These are phyloP conservation scores for Cryptomyrus ogoouensis DNA, from an alignment of 2,113 vertebrate species.

Conservation along the genomic window DNA sequence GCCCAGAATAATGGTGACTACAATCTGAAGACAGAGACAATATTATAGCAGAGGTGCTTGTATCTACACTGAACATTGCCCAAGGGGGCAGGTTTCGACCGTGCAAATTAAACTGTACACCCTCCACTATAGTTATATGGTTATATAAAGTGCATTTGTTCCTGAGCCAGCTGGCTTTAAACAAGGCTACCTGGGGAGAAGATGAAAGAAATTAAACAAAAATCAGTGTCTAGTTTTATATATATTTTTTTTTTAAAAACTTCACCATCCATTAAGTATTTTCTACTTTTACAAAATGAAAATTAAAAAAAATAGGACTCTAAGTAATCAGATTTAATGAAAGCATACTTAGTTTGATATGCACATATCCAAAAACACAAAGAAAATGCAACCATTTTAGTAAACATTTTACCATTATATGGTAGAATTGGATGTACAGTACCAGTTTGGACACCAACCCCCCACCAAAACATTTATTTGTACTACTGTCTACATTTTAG, in stretches of 20 bases:
- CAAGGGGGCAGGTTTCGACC: not conserved
- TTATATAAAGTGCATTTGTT: not conserved
- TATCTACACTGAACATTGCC: not conserved
- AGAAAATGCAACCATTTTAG: not conserved
- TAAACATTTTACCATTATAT: not conserved
- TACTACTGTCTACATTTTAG: not conserved
- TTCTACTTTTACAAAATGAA: no score
- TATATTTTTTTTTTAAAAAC: no score
- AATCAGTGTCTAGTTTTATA: not conserved
- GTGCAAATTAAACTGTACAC: not conserved
- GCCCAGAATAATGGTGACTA: conserved; percentile 65
- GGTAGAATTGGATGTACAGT: not conserved
- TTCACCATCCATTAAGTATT: not conserved
- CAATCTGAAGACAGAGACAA: conserved; percentile 53
- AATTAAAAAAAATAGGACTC: no score
- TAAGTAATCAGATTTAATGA: no score
- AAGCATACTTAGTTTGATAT: not conserved
- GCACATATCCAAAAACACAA: not conserved
- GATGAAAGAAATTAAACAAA: not conserved
- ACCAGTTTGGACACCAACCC: not conserved
- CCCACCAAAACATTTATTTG: not conserved
- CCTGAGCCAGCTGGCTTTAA: not conserved
- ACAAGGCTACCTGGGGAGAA: not conserved
- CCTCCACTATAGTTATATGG: not conserved
- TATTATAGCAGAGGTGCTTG: not conserved